Base-by-base conservation (phyloP, 2,113 vertebrate species). In the Pogona vitticeps region DNA sequence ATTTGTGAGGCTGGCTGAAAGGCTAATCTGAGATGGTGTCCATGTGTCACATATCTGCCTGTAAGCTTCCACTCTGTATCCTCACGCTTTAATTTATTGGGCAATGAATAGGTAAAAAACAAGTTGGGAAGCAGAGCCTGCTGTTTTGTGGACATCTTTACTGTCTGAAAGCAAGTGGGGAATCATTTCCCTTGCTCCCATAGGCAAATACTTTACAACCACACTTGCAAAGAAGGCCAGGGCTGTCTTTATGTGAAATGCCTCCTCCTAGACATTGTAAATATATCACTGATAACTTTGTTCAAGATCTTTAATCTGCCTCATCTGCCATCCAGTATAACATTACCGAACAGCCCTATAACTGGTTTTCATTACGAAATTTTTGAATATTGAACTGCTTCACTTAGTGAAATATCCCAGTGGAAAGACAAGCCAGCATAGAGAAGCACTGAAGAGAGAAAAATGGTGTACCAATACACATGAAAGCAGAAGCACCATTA, bases 21-120 rank as follows among this genome's bases (percentile, higher is more conserved):
- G 1, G 40, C 3, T 36, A 52, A 40, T 23, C 40, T 1, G 80
- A 2, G 3, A 1, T 1, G 36, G 0, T 0, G 28, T 67, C 21
- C 28, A 1, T 72, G 5, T 9, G 86, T 40, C 67, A 40, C 0
- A 28, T 0, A 8, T 20, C 21, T n/a, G 0, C 40, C 65, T 77
- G 83, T 80, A 52, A 80, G 0, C 23, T 72, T 84, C 56, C 65
- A 71, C 2, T 3, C 59, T n/a, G 58, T 0, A 40, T 72, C 10
- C 75, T 76, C 76, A 0, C 59, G 85, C 1, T 87, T 75, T 8
- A 87, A 21, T 70, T 88, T 3, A 0, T 40, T 3, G 12, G 52
- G 3, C 26, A 68, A 83, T 82, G 77, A 78, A 82, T 40, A 0
- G 31, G 0, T 21, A 59, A 90, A n/a, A 21, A 73, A 80, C 61